Percentiles rank a stretch among this genome's conserved stretches.
Conservation (phyloP, 1,140 invertebrate species). For the Sarcophaga peregrina region DNA sequence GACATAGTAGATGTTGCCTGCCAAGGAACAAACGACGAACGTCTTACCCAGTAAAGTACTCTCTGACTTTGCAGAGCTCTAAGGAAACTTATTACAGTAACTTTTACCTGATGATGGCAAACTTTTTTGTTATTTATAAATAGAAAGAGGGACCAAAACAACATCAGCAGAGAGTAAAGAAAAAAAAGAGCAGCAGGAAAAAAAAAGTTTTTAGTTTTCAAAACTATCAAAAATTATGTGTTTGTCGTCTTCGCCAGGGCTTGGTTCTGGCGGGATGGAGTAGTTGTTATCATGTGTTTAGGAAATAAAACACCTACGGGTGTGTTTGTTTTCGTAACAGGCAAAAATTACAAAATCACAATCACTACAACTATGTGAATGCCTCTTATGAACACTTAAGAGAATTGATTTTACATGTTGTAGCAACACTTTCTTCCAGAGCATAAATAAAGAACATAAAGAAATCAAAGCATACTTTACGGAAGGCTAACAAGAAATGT, state of each 20-base stretch:
- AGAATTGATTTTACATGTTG: constrained; percentile 33
- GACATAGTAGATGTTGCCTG: no score
- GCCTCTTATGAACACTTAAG: constrained; percentile 18
- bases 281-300: constrained; percentile 34
- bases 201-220: no score
- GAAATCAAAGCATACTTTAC: constrained; percentile 1
- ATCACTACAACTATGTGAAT: neutral
- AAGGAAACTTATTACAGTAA: neutral
- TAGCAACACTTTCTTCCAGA: neutral
- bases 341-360: neutral
- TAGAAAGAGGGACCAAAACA: no score
- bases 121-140: neutral
- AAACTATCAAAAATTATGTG: constrained; percentile 13
- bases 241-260: neutral
- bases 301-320: constrained; percentile 30
- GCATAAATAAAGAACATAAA: neutral
- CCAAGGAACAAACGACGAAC: neutral
- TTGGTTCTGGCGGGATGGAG: no score
- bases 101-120: neutral
- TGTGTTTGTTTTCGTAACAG: constrained; percentile 7
- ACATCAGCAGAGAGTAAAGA: no score
- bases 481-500: neutral
- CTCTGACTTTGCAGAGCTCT: neutral
- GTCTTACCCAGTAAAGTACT: neutral
- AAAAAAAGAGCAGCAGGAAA: no score